These are phyloP conservation scores for Tetragonula carbonaria DNA, from an alignment of 2,888 invertebrate genomes.

Conservation along the genomic window DNA sequence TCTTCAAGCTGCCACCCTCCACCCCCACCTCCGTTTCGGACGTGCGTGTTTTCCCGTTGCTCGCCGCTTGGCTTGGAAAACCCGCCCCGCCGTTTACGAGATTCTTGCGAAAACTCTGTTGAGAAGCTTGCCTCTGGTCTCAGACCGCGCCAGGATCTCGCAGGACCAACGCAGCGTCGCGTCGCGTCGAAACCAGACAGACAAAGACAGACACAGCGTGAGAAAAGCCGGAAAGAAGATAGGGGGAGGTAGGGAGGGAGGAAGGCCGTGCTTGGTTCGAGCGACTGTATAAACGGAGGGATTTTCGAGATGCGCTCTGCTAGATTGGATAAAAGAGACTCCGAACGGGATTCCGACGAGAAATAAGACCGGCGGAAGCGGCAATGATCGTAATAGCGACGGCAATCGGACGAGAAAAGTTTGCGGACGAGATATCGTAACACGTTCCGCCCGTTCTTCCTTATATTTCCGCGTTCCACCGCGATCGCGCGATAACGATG, in stretches of 20 bases:
- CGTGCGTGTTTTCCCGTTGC: conserved; percentile 70
- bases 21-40: conserved; percentile 50
- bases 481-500: conserved; percentile 7
- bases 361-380: conserved; percentile 22
- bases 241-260: neutral
- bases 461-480: neutral
- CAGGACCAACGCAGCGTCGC: neutral
- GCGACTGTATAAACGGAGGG: conserved; percentile 43
- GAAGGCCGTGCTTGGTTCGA: neutral
- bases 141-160: conserved; percentile 15
- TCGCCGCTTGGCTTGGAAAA: conserved; percentile 54
- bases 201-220: neutral
- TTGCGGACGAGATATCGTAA: conserved; percentile 22
- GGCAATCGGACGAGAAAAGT: conserved; percentile 39
- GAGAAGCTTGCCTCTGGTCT: conserved; percentile 54
- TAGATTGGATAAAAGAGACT: conserved; percentile 54
- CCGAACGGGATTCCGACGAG: conserved; percentile 36
- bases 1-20: conserved; percentile 63
- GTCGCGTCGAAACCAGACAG: neutral
- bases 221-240: neutral
- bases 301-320: conserved; percentile 44
- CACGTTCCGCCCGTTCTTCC: neutral
- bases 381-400: conserved; percentile 45
- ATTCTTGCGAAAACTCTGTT: conserved; percentile 72
- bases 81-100: conserved; percentile 65